These are phyloP conservation scores for Psilopsiagon aurifrons DNA, from an alignment of 2,113 vertebrate species.

Conservation along the genomic window DNA sequence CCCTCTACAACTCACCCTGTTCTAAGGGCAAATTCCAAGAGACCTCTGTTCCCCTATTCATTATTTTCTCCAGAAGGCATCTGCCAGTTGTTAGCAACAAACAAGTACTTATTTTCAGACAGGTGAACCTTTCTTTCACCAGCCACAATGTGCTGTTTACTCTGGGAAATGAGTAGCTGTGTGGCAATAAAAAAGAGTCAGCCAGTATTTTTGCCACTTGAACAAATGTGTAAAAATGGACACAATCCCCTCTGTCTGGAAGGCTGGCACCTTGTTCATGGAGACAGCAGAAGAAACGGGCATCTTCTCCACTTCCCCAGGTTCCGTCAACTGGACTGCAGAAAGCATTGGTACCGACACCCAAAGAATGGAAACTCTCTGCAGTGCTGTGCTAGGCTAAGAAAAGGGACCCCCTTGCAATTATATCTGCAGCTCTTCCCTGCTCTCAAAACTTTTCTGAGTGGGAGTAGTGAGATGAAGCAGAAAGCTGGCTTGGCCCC, in stretches of 20 bases:
- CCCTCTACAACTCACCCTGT: not conserved
- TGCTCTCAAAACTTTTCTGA: not conserved
- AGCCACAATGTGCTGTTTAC: not conserved
- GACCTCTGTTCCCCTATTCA: not conserved
- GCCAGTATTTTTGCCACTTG: not conserved
- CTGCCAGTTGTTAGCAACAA: not conserved
- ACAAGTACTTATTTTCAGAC: not conserved
- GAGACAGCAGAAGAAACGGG: not conserved
- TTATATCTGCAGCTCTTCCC: not conserved
- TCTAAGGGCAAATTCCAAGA: not conserved
- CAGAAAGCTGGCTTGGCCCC: constrained; percentile 3
- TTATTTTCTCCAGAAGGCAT: not conserved
- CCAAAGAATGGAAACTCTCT: not conserved
- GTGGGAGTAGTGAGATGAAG: not conserved
- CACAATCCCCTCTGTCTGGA: not conserved
- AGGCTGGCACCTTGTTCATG: not conserved
- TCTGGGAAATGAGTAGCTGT: not conserved
- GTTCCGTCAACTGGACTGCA: not conserved
- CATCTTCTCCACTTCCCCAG: not conserved
- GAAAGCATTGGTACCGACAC: not conserved
- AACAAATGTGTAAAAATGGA: not conserved
- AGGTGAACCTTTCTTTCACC: not conserved
- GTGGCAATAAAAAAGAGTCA: not conserved
- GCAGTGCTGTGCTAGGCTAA: not conserved
- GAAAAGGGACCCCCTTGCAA: not conserved